Base-by-base conservation (phyloP, 2,888 invertebrate genomes). In the Drosophila limbata region DNA sequence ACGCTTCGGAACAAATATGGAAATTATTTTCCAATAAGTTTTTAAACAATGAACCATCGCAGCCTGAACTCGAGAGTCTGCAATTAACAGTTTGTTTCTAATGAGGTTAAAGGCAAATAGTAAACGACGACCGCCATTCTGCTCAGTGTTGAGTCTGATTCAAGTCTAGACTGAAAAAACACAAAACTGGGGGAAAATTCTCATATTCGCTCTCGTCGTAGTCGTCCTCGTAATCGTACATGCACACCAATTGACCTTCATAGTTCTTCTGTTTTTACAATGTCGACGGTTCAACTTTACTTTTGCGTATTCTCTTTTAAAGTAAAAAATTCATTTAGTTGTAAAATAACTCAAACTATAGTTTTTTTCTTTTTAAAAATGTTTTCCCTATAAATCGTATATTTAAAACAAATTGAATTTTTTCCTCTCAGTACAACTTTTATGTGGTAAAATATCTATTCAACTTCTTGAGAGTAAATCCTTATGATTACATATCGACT, bases 1-100 rank as follows among this genome's bases (percentile, higher is more conserved):
- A 67, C 68, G 33, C 33, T 19, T 69, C 47, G 67, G 53, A 73
- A 60, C 70, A 80, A 84, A 80, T 73, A 73, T 84, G 79, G 52
- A 86, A 77, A 87, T 88, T 75, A 82, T 80, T 82, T 84, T 75
- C 82, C 75, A 85, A 89, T 76, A 82, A 89, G 80, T 84, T 86
- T 61, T 50, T 75, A 73, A 67, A 77, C 79, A 74, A 77, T 69
- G 53, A 53, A 66, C 28, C 25, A 10, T 10, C 47, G 25, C 39
- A 53, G 25, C 15, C 17, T n/a, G 45, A 15, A 39, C 31, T 40
- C 25, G 42, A 50, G 53, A 59, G 78, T 55, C 64, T 75, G 69
- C 60, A 72, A 60, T 56, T 55, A 52, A 39, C 61, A 57, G 66
- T 78, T 88, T 83, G 70, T 79, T 84, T 77, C 76, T 89, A 85